phyloP scores from a whole-genome alignment of 2,888 invertebrate genomes.

The Drosophila anomelani region DNA sequence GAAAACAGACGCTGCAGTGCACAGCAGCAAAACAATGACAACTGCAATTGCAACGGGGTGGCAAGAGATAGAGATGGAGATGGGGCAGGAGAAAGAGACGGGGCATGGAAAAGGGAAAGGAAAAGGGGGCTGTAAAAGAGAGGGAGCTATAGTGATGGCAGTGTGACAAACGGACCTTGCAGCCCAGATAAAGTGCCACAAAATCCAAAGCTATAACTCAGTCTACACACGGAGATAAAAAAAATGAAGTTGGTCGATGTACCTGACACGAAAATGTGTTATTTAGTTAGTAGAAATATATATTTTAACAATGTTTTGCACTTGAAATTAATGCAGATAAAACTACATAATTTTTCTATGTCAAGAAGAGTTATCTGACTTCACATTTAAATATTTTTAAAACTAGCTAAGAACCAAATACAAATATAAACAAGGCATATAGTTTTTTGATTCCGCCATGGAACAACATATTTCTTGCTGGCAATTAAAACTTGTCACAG shows the following conservation, averaged over 20 bases:
- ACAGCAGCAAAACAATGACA: conserved; percentile 41
- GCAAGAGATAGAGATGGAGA: conserved; percentile 3
- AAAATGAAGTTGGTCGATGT: background rate
- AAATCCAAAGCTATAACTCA: conserved; percentile 4
- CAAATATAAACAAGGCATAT: too few relatives aligned
- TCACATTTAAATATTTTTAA: too few relatives aligned
- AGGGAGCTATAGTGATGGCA: conserved; percentile 48
- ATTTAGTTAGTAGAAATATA: background rate
- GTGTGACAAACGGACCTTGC: conserved; percentile 32
- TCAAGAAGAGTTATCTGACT: too few relatives aligned
- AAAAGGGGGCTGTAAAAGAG: conserved; percentile 56
- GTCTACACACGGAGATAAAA: background rate
- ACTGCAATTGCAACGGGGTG: conserved; percentile 40
- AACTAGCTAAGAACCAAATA: too few relatives aligned
- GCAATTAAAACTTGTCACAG: background rate
- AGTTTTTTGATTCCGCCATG: too few relatives aligned
- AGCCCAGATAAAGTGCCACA: conserved; percentile 7
- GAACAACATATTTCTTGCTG: too few relatives aligned
- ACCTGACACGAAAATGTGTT: background rate
- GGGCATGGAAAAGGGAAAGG: background rate
- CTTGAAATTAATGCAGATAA: too few relatives aligned
- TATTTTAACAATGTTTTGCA: background rate
- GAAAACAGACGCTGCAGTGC: conserved; percentile 28
- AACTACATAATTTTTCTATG: too few relatives aligned
- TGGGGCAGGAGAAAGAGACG: background rate